Percentiles rank a stretch among this genome's conserved stretches.
Conservation (phyloP, 2,888 invertebrate genomes). For the Monoplex corrugatus region DNA sequence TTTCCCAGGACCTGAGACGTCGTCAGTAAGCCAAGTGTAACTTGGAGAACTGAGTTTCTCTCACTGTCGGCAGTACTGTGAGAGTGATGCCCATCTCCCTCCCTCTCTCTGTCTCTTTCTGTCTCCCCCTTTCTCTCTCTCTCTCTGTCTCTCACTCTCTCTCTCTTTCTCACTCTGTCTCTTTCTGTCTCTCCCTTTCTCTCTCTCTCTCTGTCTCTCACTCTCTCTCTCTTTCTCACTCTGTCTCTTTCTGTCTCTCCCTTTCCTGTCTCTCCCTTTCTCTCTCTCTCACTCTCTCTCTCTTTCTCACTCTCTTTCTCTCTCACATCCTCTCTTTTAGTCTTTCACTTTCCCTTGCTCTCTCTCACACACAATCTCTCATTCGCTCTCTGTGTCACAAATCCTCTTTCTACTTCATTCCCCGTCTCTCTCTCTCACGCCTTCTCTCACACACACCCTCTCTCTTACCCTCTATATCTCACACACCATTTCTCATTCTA, state of each 20-base stretch:
- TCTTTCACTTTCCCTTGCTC: neutral
- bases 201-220: too few relatives aligned
- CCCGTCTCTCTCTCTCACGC: neutral
- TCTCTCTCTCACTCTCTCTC: neutral
- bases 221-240: too few relatives aligned
- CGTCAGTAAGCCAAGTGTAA: neutral
- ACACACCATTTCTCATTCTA: neutral
- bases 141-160: too few relatives aligned
- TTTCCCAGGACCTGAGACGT: neutral
- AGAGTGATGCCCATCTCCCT: too few relatives aligned
- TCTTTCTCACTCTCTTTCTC: neutral
- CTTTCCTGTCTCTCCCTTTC: neutral
- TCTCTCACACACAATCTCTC: neutral
- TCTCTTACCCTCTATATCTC: neutral
- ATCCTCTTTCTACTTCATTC: neutral
- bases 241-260: too few relatives aligned
- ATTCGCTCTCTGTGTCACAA: neutral
- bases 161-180: too few relatives aligned
- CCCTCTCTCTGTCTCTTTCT: too few relatives aligned
- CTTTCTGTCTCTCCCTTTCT: too few relatives aligned
- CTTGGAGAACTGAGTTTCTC: too few relatives aligned
- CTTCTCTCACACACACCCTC: neutral
- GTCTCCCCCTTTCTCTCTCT: too few relatives aligned
- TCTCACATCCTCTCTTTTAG: neutral
- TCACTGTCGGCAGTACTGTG: too few relatives aligned